Conservation (phyloP, 2,888 invertebrate species). For the Yponomeuta plumbellus region DNA sequence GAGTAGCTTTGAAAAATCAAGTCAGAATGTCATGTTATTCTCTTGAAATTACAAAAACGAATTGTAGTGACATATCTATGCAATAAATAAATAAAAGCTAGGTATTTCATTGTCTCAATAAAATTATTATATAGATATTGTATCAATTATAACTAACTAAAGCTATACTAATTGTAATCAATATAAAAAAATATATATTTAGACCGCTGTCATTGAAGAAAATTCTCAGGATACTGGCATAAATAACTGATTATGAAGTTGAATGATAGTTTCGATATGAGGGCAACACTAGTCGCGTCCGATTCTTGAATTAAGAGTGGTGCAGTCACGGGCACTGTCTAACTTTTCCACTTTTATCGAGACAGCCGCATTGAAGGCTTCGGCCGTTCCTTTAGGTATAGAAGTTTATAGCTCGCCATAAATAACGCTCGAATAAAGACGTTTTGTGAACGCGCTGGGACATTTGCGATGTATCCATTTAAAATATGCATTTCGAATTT, state of each 20-base stretch:
- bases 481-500: slow-evolving; percentile 58
- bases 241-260: background rate
- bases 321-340: slow-evolving; percentile 47
- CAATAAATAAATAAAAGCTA: no score
- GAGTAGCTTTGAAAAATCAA: no score
- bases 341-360: slow-evolving; percentile 47
- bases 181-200: no score
- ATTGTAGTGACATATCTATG: no score
- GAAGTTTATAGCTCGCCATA: slow-evolving; percentile 61
- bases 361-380: slow-evolving; percentile 35
- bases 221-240: no score
- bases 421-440: slow-evolving; percentile 67
- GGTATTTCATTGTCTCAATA: no score
- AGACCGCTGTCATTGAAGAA: no score
- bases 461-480: slow-evolving; percentile 59
- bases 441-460: slow-evolving; percentile 57
- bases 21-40: no score
- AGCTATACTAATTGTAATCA: no score
- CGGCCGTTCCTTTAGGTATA: slow-evolving; percentile 46
- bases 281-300: slow-evolving; percentile 34
- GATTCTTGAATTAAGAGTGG: slow-evolving; percentile 48
- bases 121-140: no score
- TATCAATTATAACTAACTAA: no score
- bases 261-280: slow-evolving; percentile 12
- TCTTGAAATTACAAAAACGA: no score